A percentile compares a stretch with the other conserved stretches of the same genome.
phyloP scores from a whole-genome alignment of 1,140 invertebrate genomes.

The Rhysida immarginata region DNA sequence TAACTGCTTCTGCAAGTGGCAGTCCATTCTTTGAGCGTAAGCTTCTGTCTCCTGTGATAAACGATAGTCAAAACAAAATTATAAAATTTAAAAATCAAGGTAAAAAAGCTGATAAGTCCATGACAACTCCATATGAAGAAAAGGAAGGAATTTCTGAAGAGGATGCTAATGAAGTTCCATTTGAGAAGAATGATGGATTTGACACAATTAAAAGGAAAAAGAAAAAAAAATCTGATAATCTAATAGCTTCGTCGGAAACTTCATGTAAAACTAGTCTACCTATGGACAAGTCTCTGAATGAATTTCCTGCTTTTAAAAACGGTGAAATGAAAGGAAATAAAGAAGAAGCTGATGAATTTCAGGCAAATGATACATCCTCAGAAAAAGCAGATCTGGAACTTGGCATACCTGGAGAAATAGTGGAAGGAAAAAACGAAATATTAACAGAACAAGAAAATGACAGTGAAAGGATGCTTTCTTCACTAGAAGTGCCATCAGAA shows the following conservation, averaged over 20 bases:
- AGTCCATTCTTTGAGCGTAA: not conserved
- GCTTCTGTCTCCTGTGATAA: not conserved
- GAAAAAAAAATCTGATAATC: conserved; percentile 31
- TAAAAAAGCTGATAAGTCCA: conserved; percentile 24
- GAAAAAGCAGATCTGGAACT: not conserved
- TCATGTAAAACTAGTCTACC: no score
- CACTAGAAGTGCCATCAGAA: not conserved
- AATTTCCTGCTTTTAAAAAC: not conserved
- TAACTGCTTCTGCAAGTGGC: not conserved
- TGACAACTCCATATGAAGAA: conserved; percentile 57
- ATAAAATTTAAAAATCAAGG: conserved; percentile 10
- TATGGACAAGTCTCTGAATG: no score
- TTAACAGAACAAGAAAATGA: not conserved
- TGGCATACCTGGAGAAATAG: not conserved
- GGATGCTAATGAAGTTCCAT: conserved; percentile 20
- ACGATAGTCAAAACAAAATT: not conserved
- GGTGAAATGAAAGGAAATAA: not conserved
- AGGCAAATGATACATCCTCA: no score
- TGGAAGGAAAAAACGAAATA: not conserved
- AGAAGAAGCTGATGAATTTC: no score
- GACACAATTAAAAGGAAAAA: conserved; percentile 73
- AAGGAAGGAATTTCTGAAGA: conserved; percentile 28
- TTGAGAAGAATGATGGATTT: conserved; percentile 51
- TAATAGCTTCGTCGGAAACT: no score
- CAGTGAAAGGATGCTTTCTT: not conserved